phyloP scores from a whole-genome alignment of 1,140 invertebrate genomes.

The Drosophila chauvacae region DNA sequence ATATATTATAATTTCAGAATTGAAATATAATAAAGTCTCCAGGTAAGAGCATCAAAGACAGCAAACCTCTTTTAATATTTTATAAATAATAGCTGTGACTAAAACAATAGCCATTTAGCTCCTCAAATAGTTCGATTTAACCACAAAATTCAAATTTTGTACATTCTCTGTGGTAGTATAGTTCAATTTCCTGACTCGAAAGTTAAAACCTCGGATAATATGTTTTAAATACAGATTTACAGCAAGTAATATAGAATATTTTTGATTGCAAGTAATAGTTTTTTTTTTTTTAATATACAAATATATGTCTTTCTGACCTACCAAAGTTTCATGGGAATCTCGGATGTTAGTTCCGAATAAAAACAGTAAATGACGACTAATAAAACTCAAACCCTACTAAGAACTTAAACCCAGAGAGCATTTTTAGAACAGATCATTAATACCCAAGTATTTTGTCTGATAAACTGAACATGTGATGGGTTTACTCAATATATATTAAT shows the following conservation, averaged over 20 bases:
- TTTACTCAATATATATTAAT: neutral
- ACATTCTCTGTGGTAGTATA: too few species aligned
- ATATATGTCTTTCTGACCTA: too few species aligned
- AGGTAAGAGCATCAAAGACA: neutral
- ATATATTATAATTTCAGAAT: too few species aligned
- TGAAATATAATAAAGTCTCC: neutral
- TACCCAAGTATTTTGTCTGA: neutral
- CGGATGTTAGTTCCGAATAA: too few species aligned
- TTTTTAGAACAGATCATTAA: neutral
- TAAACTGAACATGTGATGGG: neutral
- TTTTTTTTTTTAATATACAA: neutral
- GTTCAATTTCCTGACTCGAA: too few species aligned
- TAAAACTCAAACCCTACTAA: neutral
- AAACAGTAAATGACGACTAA: neutral
- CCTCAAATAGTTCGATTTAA: neutral
- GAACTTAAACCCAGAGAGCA: too few species aligned
- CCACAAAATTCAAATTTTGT: neutral
- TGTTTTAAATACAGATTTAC: neutral
- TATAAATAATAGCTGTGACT: neutral
- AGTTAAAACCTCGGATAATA: too few species aligned
- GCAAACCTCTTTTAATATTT: neutral
- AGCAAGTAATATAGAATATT: neutral
- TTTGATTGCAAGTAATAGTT: neutral
- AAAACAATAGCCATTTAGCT: neutral
- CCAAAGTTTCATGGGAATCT: too few species aligned